A percentile compares a stretch with the other conserved stretches of the same genome.
Conservation (phyloP, 2,113 vertebrate genomes). For the Sclerurus mexicanus region DNA sequence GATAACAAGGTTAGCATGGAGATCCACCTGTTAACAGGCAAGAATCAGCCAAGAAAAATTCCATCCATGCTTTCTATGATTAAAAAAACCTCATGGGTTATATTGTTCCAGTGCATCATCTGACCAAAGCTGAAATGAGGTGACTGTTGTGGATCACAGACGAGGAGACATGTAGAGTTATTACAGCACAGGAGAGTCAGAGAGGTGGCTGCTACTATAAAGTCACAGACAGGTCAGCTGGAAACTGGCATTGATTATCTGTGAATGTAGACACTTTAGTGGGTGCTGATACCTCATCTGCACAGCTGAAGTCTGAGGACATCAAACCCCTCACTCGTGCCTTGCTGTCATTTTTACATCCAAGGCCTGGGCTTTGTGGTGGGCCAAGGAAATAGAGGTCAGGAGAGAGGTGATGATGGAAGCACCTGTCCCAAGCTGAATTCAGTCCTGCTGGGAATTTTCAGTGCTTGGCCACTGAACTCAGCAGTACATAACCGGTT, state of each 20-base stretch:
- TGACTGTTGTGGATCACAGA: background rate
- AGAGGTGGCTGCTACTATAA: background rate
- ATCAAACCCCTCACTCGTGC: rapidly evolving
- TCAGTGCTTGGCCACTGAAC: background rate
- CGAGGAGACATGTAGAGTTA: background rate
- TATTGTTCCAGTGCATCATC: background rate
- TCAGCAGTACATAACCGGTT: rapidly evolving
- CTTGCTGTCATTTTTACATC: background rate
- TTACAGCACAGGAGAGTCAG: background rate
- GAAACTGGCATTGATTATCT: background rate
- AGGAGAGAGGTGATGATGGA: background rate
- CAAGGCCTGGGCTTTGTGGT: background rate
- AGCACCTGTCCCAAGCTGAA: background rate
- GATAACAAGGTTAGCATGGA: background rate
- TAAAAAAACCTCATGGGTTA: background rate
- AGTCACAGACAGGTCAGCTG: background rate
- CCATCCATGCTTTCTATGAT: background rate
- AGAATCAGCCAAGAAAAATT: background rate
- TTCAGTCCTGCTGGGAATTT: background rate
- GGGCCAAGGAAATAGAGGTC: background rate
- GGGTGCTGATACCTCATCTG: background rate
- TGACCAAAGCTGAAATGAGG: background rate
- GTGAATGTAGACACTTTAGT: background rate
- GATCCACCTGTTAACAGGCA: background rate
- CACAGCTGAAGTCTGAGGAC: background rate